Percentiles rank a stretch among this genome's conserved stretches.
These are phyloP conservation scores for Hiodon tergisus DNA, from an alignment of 2,113 vertebrate species.

Conservation along the genomic window DNA sequence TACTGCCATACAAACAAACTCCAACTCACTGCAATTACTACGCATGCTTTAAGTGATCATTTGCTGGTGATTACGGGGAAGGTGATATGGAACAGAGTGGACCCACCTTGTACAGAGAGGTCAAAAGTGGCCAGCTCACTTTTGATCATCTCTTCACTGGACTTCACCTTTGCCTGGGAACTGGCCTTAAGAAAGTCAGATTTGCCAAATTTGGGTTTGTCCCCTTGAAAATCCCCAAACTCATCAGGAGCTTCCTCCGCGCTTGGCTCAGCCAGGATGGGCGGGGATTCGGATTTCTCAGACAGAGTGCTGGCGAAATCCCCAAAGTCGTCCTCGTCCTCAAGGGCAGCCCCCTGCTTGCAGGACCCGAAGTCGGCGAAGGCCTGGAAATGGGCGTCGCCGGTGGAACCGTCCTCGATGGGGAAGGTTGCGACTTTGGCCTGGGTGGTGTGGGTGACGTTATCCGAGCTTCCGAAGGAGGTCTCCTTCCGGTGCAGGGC, in stretches of 20 bases:
- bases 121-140: conserved; percentile 94
- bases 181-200: conserved; percentile 94
- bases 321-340: conserved; percentile 65
- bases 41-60: too few species aligned
- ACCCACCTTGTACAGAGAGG: conserved; percentile 90
- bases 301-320: conserved; percentile 71
- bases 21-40: neutral
- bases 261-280: conserved; percentile 28
- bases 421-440: conserved; percentile 71
- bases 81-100: too few species aligned
- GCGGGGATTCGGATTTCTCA: conserved; percentile 50
- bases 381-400: conserved; percentile 62
- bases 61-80: too few species aligned
- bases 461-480: conserved; percentile 80
- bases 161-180: conserved; percentile 88
- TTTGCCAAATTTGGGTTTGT: conserved; percentile 95
- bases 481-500: conserved; percentile 74
- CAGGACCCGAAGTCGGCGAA: conserved; percentile 64
- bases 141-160: conserved; percentile 98
- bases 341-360: conserved; percentile 31
- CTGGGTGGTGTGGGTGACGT: conserved; percentile 67
- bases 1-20: neutral
- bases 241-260: conserved; percentile 66
- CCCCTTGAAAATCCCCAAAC: conserved; percentile 87
- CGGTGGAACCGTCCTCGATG: conserved; percentile 55